Percentiles rank a stretch among this genome's conserved stretches.
Conservation (phyloP, 1,140 invertebrate genomes). For the Sitobion miscanthi region DNA sequence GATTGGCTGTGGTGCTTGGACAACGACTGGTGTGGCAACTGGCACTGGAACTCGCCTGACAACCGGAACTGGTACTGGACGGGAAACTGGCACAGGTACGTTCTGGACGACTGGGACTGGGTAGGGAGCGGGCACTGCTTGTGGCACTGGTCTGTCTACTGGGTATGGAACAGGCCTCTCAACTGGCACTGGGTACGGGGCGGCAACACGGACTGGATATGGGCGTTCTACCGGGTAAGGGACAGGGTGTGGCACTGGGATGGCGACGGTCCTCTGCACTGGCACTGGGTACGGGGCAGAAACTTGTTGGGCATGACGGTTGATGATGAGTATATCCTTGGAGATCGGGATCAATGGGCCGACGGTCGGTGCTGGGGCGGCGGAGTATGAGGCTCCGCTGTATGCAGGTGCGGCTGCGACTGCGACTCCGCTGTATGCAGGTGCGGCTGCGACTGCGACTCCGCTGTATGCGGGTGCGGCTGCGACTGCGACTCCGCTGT, state of each 20-base stretch:
- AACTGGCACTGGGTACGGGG: constrained; percentile 52
- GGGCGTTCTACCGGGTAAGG: constrained; percentile 55
- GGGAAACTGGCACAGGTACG: constrained; percentile 54
- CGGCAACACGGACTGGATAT: constrained; percentile 51
- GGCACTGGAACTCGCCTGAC: constrained; percentile 35
- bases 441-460: not conserved
- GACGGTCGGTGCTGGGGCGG: not conserved
- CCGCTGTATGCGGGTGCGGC: not conserved
- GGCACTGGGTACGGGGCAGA: constrained; percentile 54
- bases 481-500: not conserved
- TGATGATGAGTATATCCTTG: constrained; percentile 48
- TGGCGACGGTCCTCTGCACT: constrained; percentile 41
- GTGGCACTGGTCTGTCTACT: constrained; percentile 46
- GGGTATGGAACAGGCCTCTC: constrained; percentile 55
- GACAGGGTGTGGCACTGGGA: constrained; percentile 57
- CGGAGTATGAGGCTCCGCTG: not conserved
- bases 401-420: not conserved
- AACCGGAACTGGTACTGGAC: constrained; percentile 55
- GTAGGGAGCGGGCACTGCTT: constrained; percentile 21
- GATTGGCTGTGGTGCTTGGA: constrained; percentile 34
- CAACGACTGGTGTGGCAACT: constrained; percentile 25
- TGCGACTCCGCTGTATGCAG: not conserved
- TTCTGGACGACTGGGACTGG: constrained; percentile 52
- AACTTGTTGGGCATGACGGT: constrained; percentile 50
- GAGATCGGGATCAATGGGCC: constrained; percentile 35